Conservation (phyloP, 1,140 invertebrate genomes). For the Papilio helenus region DNA sequence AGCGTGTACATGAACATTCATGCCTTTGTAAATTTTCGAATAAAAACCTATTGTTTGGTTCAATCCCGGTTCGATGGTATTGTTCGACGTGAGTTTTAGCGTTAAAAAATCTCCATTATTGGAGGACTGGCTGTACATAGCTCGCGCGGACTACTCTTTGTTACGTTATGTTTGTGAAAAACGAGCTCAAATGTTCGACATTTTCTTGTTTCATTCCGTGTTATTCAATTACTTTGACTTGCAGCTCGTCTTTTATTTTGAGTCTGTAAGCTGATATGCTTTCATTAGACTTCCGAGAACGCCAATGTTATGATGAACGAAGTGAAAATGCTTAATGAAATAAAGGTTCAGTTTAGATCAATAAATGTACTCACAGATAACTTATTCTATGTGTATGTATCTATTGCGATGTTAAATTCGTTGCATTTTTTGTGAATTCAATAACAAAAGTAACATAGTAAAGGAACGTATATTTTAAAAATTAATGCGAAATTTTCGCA, state of each 20-base stretch:
- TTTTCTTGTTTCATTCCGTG: slow-evolving; percentile 23
- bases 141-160: slow-evolving; percentile 10
- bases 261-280: slow-evolving; percentile 6
- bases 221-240: slow-evolving; percentile 24
- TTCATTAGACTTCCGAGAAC: slow-evolving; percentile 3
- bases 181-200: slow-evolving; percentile 13
- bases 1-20: slow-evolving; percentile 15
- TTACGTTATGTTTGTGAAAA: slow-evolving; percentile 17
- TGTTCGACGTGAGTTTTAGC: slow-evolving; percentile 30
- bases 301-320: not conserved
- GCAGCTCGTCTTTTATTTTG: slow-evolving; percentile 7
- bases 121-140: slow-evolving; percentile 21
- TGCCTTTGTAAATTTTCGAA: slow-evolving; percentile 33
- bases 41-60: slow-evolving; percentile 35
- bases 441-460: not conserved
- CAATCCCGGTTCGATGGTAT: slow-evolving; percentile 21
- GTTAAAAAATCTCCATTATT: slow-evolving; percentile 31
- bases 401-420: not conserved
- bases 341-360: not conserved
- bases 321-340: slow-evolving; percentile 1
- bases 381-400: not conserved
- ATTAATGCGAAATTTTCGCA: slow-evolving; percentile 1
- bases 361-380: not conserved
- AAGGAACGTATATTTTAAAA: not conserved
- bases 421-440: not conserved